phyloP scores from a whole-genome alignment of 92 coral and sea anemone genomes.

The Desmophyllum pertusum region DNA sequence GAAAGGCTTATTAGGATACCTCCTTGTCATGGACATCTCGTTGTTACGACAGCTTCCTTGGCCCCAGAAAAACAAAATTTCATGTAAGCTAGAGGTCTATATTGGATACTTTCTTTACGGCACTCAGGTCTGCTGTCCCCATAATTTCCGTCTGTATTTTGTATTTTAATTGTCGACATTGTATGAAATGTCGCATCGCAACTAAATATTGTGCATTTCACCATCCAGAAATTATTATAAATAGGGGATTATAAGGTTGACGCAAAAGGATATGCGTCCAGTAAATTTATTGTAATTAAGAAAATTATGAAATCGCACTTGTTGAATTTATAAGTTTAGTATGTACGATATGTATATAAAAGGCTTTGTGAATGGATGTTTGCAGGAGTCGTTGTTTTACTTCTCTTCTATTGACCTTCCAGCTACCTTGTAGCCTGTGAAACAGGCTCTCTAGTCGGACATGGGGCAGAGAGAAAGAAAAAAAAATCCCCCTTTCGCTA shows the following conservation, averaged over 20 bases:
- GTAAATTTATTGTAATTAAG: constrained; percentile 1
- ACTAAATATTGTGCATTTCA: background rate
- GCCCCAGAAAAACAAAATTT: too few species aligned
- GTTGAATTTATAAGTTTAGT: constrained; percentile 7
- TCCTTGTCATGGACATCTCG: background rate
- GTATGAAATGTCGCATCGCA: background rate
- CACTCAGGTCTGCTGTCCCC: background rate
- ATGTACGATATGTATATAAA: constrained; percentile 33
- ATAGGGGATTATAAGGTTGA: background rate
- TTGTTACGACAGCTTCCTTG: background rate
- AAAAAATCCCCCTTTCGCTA: too few species aligned
- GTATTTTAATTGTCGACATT: background rate
- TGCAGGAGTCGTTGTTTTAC: background rate
- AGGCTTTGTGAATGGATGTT: background rate
- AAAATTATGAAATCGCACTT: constrained; percentile 1
- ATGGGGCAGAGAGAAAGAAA: too few species aligned
- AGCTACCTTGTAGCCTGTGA: too few species aligned
- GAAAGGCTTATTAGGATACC: background rate
- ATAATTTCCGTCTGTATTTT: background rate
- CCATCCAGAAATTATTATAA: background rate
- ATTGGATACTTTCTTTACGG: background rate
- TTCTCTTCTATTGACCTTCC: background rate
- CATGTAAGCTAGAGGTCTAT: too few species aligned
- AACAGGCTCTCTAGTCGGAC: too few species aligned
- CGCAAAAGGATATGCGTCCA: background rate